Conservation (phyloP, 2,888 invertebrate species). For the Brenthis ino region DNA sequence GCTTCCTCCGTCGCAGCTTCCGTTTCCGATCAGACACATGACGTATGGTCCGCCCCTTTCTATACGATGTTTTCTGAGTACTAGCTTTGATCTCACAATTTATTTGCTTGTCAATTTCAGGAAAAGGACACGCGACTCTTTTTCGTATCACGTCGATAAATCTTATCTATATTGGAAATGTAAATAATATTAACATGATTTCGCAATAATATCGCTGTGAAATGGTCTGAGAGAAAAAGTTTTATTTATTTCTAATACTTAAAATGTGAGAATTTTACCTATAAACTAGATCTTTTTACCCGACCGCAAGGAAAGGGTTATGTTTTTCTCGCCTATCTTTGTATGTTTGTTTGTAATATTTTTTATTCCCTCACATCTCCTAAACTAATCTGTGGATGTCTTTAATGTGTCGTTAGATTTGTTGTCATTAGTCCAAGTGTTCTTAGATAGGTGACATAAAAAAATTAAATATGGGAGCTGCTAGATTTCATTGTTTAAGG, state of each 20-base stretch:
- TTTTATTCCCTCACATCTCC: too few relatives aligned
- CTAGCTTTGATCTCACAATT: constrained; percentile 73
- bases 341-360: too few relatives aligned
- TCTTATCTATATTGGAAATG: constrained; percentile 44
- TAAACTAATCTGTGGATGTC: too few relatives aligned
- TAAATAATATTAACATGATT: constrained; percentile 44
- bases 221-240: constrained; percentile 26
- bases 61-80: constrained; percentile 64
- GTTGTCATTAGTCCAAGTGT: too few relatives aligned
- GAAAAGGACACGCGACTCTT: constrained; percentile 73
- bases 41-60: constrained; percentile 59
- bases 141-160: constrained; percentile 52
- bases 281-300: background rate
- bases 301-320: too few relatives aligned
- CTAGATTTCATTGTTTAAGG: too few relatives aligned
- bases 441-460: too few relatives aligned
- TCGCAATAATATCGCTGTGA: constrained; percentile 36
- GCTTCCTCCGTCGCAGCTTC: constrained; percentile 76
- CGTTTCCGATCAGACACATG: constrained; percentile 68
- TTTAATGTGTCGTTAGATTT: too few relatives aligned
- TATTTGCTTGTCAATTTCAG: constrained; percentile 80
- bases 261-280: background rate
- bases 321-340: too few relatives aligned
- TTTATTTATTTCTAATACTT: background rate
- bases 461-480: too few relatives aligned